Conservation (phyloP, 2,113 vertebrate genomes). For the Python bivittatus region DNA sequence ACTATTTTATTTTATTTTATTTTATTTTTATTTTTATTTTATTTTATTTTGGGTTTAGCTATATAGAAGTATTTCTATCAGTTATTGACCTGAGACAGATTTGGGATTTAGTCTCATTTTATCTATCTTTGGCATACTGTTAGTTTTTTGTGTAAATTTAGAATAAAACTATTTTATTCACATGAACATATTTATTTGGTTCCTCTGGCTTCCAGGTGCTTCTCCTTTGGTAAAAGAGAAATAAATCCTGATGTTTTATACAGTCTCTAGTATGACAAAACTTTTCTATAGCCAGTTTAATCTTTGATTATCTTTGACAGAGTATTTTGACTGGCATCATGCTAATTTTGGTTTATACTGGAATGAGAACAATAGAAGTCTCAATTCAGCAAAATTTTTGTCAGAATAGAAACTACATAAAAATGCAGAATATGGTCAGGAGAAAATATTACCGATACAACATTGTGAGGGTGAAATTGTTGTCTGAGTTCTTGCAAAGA, state of each 20-base stretch:
- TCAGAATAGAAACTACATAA: slow-evolving; percentile 46
- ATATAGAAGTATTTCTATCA: neutral
- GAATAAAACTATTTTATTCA: slow-evolving; percentile 31
- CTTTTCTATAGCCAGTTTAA: neutral
- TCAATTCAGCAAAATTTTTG: slow-evolving; percentile 38
- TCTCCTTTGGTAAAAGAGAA: slow-evolving; percentile 66
- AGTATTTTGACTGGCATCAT: slow-evolving; percentile 8
- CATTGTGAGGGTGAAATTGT: slow-evolving; percentile 33
- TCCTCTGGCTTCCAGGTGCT: slow-evolving; percentile 31
- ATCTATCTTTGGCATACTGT: neutral
- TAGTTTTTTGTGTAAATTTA: neutral
- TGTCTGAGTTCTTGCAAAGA: slow-evolving; percentile 38
- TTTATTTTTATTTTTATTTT: slow-evolving; percentile 42
- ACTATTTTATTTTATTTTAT: slow-evolving; percentile 33
- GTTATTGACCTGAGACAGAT: neutral
- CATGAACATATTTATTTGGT: slow-evolving; percentile 27
- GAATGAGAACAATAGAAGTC: slow-evolving; percentile 20
- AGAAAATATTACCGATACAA: slow-evolving; percentile 25
- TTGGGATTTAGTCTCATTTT: neutral
- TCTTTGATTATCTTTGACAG: slow-evolving; percentile 37
- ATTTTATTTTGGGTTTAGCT: slow-evolving; percentile 13
- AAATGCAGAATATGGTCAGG: slow-evolving; percentile 16
- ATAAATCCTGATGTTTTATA: slow-evolving; percentile 45
- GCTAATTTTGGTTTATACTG: slow-evolving; percentile 18
- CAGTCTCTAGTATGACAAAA: slow-evolving; percentile 47